Conservation (phyloP, 2,113 vertebrate species). For the Asarcornis scutulata region DNA sequence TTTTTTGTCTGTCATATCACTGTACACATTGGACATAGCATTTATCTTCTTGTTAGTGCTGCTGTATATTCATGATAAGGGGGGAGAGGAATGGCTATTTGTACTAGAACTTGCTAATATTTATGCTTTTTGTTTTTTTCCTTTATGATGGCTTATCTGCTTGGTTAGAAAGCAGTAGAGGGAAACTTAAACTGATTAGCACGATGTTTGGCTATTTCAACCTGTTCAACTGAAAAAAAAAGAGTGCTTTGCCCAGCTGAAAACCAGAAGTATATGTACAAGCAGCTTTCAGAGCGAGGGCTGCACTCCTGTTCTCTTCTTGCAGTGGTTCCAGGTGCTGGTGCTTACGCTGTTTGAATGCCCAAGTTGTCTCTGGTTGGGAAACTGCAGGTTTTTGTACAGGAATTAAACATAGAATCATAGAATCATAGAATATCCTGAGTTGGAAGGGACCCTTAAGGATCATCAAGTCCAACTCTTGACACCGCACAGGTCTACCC, state of each 20-base stretch:
- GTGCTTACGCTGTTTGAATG: neutral
- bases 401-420: neutral
- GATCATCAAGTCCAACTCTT: too few species aligned
- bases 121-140: neutral
- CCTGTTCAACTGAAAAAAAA: neutral
- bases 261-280: neutral
- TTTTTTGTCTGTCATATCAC: too few species aligned
- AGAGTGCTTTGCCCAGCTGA: neutral
- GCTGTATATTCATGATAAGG: neutral
- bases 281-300: neutral
- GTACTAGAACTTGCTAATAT: neutral
- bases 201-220: neutral
- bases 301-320: accelerated
- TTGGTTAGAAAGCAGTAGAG: neutral
- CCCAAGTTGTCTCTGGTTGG: neutral
- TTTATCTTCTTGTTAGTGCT: neutral
- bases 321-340: neutral
- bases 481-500: too few species aligned
- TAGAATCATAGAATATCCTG: too few species aligned
- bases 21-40: accelerated
- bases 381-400: neutral
- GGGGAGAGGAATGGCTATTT: too few species aligned
- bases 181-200: neutral
- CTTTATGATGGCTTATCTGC: neutral
- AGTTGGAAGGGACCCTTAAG: too few species aligned